Evolutionary conservation across 2,113 vertebrate genomes (phyloP), one percentile per base, ranked within the genome.

Genomic region (Cacatua alba): DNA sequence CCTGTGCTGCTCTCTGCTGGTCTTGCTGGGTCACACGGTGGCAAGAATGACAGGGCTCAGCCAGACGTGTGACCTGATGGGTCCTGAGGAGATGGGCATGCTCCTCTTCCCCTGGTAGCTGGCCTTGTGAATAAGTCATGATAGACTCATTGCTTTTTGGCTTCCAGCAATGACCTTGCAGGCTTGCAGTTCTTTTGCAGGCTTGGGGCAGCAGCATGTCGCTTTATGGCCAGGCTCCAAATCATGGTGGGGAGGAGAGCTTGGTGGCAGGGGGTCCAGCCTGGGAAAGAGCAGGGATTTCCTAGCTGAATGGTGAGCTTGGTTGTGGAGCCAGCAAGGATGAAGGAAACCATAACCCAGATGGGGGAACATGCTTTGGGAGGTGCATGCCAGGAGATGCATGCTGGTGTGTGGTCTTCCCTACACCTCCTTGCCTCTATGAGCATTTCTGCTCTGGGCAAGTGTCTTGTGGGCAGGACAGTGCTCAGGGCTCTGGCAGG

Each of bases 31-130:
- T 59, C 46, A 1, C 0, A 10, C 1, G 0, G 53, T 23, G 48
- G 53, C 53, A 72, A 59, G n/a, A 63, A 20, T 37, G 74, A 6
- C 53, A 26, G 63, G 14, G 49, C 59, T 77, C 44, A 28, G 71
- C 31, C n/a, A 13, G 21, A 15, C 6, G 0, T 15, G 39, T 2
- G 13, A 37, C 68, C 28, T 4, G 9, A 2, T 6, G 23, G 51
- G 15, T 71, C 55, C 33, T 2, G 13, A 17, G 13, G 9, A 33
- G 43, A 12, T 0, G 14, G 60, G 20, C 25, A 11, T 0, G 3
- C 21, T 67, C 16, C 41, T 46, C 12, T 6, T 63, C 12, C 53
- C 59, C 17, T 5, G 0, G 9, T 26, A 7, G 20, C 52, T 69
- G 43, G 6, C 28, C 52, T 80, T 23, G 25, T 51, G 16, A 44